Percentiles rank a stretch among this genome's conserved stretches.
Evolutionary conservation across 2,888 invertebrate species (phyloP).

Genomic region (Agrochola circellaris): DNA sequence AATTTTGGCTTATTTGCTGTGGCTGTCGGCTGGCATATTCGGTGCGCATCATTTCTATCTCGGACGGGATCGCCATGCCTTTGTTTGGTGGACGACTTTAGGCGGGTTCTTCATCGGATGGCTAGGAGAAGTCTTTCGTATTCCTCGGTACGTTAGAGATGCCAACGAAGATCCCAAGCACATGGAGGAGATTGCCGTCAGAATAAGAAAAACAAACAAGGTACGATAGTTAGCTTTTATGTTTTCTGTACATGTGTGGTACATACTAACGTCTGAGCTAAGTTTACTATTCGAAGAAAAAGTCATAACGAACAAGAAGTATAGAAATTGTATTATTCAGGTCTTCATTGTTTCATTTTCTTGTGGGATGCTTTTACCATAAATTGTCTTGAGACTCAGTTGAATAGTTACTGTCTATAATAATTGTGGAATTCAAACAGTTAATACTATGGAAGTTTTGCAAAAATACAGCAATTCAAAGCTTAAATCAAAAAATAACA

Average conservation of each 20-base stretch:
- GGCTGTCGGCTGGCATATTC: conserved; percentile 96
- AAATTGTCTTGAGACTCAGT: no score
- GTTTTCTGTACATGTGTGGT: not conserved
- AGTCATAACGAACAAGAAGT: not conserved
- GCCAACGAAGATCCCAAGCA: conserved; percentile 94
- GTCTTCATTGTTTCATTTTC: not conserved
- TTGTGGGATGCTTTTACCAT: not conserved
- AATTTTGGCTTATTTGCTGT: conserved; percentile 94
- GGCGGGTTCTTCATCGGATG: conserved; percentile 97
- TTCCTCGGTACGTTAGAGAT: conserved; percentile 96
- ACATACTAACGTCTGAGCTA: not conserved
- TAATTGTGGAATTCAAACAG: not conserved
- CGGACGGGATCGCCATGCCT: conserved; percentile 96
- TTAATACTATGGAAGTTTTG: no score
- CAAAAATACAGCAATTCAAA: not conserved
- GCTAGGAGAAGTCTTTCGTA: conserved; percentile 95
- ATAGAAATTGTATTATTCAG: not conserved
- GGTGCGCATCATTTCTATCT: conserved; percentile 98
- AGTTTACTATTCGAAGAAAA: conserved; percentile 1
- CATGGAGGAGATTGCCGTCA: conserved; percentile 91
- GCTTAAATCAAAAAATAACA: not conserved
- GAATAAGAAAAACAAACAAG: conserved; percentile 92
- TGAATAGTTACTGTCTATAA: not conserved
- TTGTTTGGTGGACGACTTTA: conserved; percentile 96
- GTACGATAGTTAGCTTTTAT: conserved; percentile 80